Conservation (phyloP, 2,113 vertebrate genomes). For the Synchiropus splendidus region DNA sequence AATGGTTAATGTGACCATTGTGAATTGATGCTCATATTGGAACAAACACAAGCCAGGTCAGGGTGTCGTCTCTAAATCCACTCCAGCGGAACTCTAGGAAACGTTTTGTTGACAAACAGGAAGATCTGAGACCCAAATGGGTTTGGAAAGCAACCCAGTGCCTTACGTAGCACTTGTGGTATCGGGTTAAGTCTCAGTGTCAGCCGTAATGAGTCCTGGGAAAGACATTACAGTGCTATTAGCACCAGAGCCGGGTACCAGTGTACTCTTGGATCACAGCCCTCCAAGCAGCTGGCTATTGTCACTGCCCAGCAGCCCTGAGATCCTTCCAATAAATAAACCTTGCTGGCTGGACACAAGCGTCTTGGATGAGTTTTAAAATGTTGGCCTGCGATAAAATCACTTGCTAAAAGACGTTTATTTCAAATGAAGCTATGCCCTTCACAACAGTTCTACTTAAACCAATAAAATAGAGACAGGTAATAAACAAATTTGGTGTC, state of each 20-base stretch:
- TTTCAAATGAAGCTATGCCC: not conserved
- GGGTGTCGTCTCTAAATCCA: slow-evolving; percentile 16
- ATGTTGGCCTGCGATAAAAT: slow-evolving; percentile 9
- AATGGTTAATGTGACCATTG: slow-evolving; percentile 6
- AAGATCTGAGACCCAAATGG: slow-evolving; percentile 58
- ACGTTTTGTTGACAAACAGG: slow-evolving; percentile 64
- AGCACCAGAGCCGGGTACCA: slow-evolving; percentile 27
- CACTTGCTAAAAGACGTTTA: not conserved
- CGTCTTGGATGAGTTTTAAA: not conserved
- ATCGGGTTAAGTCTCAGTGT: slow-evolving; percentile 41
- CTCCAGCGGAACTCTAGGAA: slow-evolving; percentile 28
- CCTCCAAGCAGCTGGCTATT: slow-evolving; percentile 39
- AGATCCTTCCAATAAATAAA: too few species aligned
- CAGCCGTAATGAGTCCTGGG: slow-evolving; percentile 49
- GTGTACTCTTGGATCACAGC: slow-evolving; percentile 38
- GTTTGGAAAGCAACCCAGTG: slow-evolving; percentile 31
- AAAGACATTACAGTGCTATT: slow-evolving; percentile 58
- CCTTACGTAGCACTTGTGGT: slow-evolving; percentile 53
- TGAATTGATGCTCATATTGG: slow-evolving; percentile 4
- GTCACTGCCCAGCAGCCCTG: slow-evolving; percentile 23
- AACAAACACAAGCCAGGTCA: too few species aligned
- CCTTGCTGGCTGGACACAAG: too few species aligned
- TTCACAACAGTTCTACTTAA: too few species aligned
- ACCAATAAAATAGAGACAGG: not conserved
- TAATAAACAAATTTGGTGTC: slow-evolving; percentile 2